Percentiles rank a stretch among this genome's conserved stretches.
These are phyloP conservation scores for Notolepis coatsorum DNA, from an alignment of 2,797 vertebrate species.

Conservation along the genomic window DNA sequence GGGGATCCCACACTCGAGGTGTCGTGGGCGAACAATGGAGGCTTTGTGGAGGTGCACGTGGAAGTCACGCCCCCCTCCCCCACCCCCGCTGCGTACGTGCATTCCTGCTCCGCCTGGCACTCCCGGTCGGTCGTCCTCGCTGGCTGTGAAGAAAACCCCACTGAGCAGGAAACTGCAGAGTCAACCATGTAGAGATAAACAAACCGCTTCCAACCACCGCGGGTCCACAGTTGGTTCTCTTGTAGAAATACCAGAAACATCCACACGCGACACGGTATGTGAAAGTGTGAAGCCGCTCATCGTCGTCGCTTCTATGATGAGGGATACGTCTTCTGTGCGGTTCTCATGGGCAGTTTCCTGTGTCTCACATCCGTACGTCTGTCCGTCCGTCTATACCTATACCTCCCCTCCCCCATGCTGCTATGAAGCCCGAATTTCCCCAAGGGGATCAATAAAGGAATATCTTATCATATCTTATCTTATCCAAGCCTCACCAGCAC, in stretches of 20 bases:
- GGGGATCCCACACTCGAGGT: constrained; percentile 43
- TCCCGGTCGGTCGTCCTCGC: constrained; percentile 42
- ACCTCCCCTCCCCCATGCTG: too few species aligned
- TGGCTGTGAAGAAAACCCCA: constrained; percentile 16
- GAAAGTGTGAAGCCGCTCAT: constrained; percentile 41
- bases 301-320: constrained; percentile 26
- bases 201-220: neutral
- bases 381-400: too few species aligned
- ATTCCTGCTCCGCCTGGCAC: constrained; percentile 28
- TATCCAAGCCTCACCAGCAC: constrained; percentile 58
- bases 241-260: constrained; percentile 4
- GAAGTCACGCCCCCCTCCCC: constrained; percentile 65
- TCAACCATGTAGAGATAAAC: neutral
- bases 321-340: constrained; percentile 27
- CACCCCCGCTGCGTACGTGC: constrained; percentile 28
- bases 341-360: constrained; percentile 30
- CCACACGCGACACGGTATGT: too few species aligned
- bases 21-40: constrained; percentile 64
- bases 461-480: too few species aligned
- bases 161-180: constrained; percentile 4
- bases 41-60: constrained; percentile 69
- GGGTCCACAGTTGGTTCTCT: neutral
- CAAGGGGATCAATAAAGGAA: too few species aligned
- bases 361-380: constrained; percentile 60
- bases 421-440: too few species aligned